phyloP scores from a whole-genome alignment of 1,140 invertebrate genomes.

The Pollicipes pollicipes region DNA sequence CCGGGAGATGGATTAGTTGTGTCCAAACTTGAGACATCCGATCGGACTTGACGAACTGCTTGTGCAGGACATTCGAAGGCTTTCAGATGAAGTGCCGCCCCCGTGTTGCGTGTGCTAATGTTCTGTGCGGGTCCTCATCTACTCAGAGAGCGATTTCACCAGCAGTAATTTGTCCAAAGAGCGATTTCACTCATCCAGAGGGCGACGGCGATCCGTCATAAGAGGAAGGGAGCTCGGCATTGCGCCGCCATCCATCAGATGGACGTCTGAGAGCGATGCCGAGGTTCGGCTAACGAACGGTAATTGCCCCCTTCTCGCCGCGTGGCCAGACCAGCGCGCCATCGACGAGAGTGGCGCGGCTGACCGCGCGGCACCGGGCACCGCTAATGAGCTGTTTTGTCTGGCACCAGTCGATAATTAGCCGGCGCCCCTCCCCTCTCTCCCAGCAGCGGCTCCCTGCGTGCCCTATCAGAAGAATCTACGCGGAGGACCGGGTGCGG shows the following conservation, averaged over 20 bases:
- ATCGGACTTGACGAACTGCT: no score
- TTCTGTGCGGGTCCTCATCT: no score
- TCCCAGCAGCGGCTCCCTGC: neutral
- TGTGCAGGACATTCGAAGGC: no score
- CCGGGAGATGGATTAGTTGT: neutral
- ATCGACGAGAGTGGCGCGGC: neutral
- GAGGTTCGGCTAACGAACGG: neutral
- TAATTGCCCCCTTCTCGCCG: neutral
- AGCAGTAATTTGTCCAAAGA: no score
- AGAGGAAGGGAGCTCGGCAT: no score
- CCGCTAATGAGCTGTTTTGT: neutral
- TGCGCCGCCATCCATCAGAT: neutral
- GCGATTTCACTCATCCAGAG: no score
- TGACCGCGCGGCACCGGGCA: no score
- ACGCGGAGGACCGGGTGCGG: no score
- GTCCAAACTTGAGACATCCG: neutral
- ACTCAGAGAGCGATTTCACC: no score
- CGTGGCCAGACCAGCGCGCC: neutral
- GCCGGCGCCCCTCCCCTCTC: neutral
- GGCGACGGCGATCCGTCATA: no score
- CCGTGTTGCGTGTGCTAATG: no score
- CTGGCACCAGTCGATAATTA: neutral
- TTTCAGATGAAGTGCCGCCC: no score
- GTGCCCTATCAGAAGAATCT: neutral
- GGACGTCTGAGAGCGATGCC: neutral